Base-by-base conservation (phyloP, 2,113 vertebrate genomes). In the Tenebrosternarchus preto region DNA sequence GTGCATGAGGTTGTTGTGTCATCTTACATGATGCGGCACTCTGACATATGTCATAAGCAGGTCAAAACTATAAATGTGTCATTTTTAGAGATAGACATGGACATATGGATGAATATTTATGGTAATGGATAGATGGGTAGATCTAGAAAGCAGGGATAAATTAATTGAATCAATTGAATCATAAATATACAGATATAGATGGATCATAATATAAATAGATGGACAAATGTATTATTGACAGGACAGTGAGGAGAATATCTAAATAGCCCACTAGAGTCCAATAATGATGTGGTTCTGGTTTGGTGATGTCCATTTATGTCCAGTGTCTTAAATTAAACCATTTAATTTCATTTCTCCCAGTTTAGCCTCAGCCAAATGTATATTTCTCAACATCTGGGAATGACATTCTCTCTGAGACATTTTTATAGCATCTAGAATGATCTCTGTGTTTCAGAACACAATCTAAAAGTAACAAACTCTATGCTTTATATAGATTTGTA, bases 181-280 rank as follows among this genome's bases (percentile, higher is more conserved):
- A 50, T 50, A 50, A 50, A 50, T 50, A 66, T 36, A n/a, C 17
- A 66, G 5, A 66, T 25, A 63, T 16, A 24, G 25, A 64, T 36
- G 33, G 5, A 43, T 71, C 53, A 72, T 19, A 24, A 70, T 46
- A 31, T 66, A 66, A 19, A 71, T 50, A 22, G 67, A 73, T 72
- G 39, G 57, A 63, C 27, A 80, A 4, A 72, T 16, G 4, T 72
- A 25, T 2, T 66, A 50, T 68, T 68, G 64, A 39, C 64, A 68
- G 33, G 31, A 39, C 64, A 68, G 64, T 68, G 19, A 39, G 64
- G 39, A 55, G 78, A 24, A 64, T 66, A 77, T 36, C 29, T 39
- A 36, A 80, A 64, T n/a, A 80, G 25, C 69, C 70, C 59, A 56
- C 31, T 46, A 22, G 78, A 53, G 78, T 66, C 56, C 71, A 56